Evolutionary conservation across 2,888 invertebrate species (phyloP), one percentile per base, ranked within the genome.

Genomic region (Agrotis clavis): DNA sequence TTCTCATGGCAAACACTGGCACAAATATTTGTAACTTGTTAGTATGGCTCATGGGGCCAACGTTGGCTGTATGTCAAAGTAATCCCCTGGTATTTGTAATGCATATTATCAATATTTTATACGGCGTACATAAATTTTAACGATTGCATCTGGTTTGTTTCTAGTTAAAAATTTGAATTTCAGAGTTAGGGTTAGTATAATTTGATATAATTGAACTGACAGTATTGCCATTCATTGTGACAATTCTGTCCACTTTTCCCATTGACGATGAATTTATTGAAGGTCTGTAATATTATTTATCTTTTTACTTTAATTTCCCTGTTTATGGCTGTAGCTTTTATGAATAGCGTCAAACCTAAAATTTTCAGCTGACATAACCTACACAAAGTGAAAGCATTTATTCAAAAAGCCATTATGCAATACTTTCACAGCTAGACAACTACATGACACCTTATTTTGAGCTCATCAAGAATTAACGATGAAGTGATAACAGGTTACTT

Each of bases 401-500:
- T 59, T 62, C 41, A 35, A 51, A 80, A 81, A 74, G 30, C 48
- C 41, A 77, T 70, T 73, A 47, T n/a, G 71, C 74, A 74, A 69
- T 72, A 67, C 62, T 71, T 74, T 67, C 60, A 48, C 21, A n/a
- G 45, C 70, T 67, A 75, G 80, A 78, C 74, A 77, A 77, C 73
- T 68, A 81, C 56, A 76, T 71, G 73, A 70, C 81, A 83, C 71
- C 70, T 81, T 79, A 86, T 77, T 82, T 77, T 70, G 64, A 57
- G 16, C 66, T 86, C 77, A 86, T 86, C 77, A 82, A 85, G 81
- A 77, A 84, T 85, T 86, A 87, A 86, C 75, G 51, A 57, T 53
- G 69, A 80, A 76, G 82, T 81, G 86, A 86, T 86, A 85, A 85
- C 87, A 79, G 79, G 81, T 86, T 86, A 78, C 86, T 86, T 82